phyloP scores from a whole-genome alignment of 2,797 vertebrate species.

The Alcedo quadribrachys region DNA sequence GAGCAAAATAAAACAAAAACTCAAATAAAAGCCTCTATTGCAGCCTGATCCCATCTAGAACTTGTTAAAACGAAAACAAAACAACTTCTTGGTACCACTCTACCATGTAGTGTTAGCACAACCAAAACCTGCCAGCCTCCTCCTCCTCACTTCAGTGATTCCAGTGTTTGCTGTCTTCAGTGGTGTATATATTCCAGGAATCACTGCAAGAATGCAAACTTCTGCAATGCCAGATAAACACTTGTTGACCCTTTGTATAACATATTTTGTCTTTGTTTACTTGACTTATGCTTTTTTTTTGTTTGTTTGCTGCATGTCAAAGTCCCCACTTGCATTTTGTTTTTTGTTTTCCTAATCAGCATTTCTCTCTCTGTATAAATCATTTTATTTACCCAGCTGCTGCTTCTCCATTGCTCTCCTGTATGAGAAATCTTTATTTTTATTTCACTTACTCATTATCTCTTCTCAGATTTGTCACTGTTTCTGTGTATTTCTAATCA shows the following conservation, averaged over 20 bases:
- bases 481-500: constrained; percentile 37
- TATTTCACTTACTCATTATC: constrained; percentile 29
- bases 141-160: constrained; percentile 59
- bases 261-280: constrained; percentile 72
- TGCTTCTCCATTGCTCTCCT: constrained; percentile 23
- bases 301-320: constrained; percentile 76
- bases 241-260: constrained; percentile 71
- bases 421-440: constrained; percentile 20
- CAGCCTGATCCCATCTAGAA: constrained; percentile 96
- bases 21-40: constrained; percentile 95
- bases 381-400: constrained; percentile 22
- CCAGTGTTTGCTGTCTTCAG: constrained; percentile 66
- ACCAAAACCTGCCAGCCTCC: constrained; percentile 68
- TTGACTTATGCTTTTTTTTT: constrained; percentile 42
- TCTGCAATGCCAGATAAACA: constrained; percentile 64
- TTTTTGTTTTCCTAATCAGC: constrained; percentile 39
- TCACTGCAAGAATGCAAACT: constrained; percentile 70
- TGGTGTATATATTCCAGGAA: constrained; percentile 58
- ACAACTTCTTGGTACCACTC: constrained; percentile 71
- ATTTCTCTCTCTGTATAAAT: not conserved
- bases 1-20: constrained; percentile 74
- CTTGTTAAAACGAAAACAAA: constrained; percentile 70
- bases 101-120: constrained; percentile 72
- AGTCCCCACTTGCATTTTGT: constrained; percentile 44
- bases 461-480: constrained; percentile 14